Percentiles rank a stretch among this genome's conserved stretches.
These are phyloP conservation scores for Petrocephalus sullivani DNA, from an alignment of 2,797 vertebrate genomes.

Conservation along the genomic window DNA sequence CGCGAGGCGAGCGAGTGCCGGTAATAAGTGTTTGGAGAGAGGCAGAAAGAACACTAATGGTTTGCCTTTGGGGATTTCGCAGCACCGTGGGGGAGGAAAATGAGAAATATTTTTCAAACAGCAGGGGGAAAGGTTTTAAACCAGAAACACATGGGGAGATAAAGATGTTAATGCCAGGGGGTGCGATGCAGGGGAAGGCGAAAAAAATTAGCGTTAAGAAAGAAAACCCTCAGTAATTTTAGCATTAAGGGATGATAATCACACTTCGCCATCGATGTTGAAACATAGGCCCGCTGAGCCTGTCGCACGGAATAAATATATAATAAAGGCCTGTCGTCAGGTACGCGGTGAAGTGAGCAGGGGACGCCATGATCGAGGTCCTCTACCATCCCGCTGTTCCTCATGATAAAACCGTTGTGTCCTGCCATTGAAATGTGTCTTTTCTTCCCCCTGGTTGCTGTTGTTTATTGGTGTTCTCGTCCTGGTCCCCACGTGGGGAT, in stretches of 20 bases:
- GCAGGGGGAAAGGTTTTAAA: constrained; percentile 99
- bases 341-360: constrained; percentile 32
- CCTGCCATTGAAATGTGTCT: not conserved
- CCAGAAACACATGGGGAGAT: constrained; percentile 99
- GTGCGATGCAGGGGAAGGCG: constrained; percentile 63
- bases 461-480: not conserved
- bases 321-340: constrained; percentile 73
- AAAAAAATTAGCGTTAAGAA: constrained; percentile 81
- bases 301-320: constrained; percentile 49
- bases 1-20: constrained; percentile 93
- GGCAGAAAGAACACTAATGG: constrained; percentile 99
- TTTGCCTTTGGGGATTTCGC: constrained; percentile 99
- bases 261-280: constrained; percentile 99
- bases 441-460: not conserved
- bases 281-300: constrained; percentile 93
- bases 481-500: not conserved
- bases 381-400: not conserved
- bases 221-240: constrained; percentile 87
- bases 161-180: constrained; percentile 99
- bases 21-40: constrained; percentile 99
- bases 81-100: constrained; percentile 99
- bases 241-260: constrained; percentile 99
- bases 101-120: constrained; percentile 99
- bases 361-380: constrained; percentile 13
- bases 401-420: not conserved